phyloP scores from a whole-genome alignment of 1,140 invertebrate species.

The Battus philenor region DNA sequence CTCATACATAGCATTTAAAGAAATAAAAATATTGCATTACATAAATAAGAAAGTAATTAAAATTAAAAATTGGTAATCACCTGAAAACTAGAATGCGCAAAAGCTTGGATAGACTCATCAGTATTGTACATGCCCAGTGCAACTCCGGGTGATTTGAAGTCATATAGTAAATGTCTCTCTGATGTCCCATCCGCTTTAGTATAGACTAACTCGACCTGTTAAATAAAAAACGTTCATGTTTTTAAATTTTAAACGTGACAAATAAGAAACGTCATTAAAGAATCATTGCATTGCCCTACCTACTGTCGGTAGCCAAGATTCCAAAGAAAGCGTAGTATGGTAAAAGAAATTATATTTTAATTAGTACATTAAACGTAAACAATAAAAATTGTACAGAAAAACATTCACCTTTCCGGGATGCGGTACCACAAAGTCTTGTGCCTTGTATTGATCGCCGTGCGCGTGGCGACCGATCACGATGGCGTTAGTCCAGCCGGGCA shows the following conservation, averaged over 20 bases:
- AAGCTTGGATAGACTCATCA: slow-evolving; percentile 88
- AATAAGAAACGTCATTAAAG: background rate
- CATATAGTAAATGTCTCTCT: slow-evolving; percentile 79
- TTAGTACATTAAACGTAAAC: background rate
- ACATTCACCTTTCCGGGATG: slow-evolving; percentile 80
- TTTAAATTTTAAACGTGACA: too few relatives aligned
- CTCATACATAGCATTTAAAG: too few relatives aligned
- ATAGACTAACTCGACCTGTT: slow-evolving; percentile 82
- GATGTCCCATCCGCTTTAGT: slow-evolving; percentile 78
- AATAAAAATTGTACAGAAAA: background rate
- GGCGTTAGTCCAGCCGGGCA: slow-evolving; percentile 90
- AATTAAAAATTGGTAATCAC: slow-evolving; percentile 33
- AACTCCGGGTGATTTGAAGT: slow-evolving; percentile 87
- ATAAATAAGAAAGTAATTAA: background rate
- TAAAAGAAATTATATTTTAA: background rate
- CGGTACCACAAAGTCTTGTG: slow-evolving; percentile 86
- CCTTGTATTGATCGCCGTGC: slow-evolving; percentile 94
- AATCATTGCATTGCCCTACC: too few relatives aligned
- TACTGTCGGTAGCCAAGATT: too few relatives aligned
- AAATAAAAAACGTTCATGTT: too few relatives aligned
- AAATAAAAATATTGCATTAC: too few relatives aligned
- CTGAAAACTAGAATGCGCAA: slow-evolving; percentile 91
- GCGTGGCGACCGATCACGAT: slow-evolving; percentile 92
- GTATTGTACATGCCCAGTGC: slow-evolving; percentile 93
- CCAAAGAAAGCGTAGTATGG: background rate